Conservation (phyloP, 1,140 invertebrate species). For the Acromyrmex echinatior region DNA sequence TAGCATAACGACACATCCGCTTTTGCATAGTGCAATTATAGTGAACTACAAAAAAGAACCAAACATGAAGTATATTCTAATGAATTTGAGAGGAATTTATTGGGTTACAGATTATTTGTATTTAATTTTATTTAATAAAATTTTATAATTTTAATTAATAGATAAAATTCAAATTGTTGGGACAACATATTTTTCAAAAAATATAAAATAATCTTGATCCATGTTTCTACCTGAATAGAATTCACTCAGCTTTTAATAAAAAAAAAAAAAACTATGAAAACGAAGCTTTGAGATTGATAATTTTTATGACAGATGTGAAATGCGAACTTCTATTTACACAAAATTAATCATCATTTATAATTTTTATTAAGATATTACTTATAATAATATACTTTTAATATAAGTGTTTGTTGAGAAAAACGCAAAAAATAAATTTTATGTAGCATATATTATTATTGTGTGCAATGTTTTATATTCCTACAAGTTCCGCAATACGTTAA, state of each 20-base stretch:
- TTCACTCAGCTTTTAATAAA: not conserved
- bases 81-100: conserved; percentile 22
- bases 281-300: not conserved
- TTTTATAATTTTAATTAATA: not conserved
- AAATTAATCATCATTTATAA: not conserved
- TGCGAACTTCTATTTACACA: not conserved
- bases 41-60: not conserved
- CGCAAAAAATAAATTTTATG: not conserved
- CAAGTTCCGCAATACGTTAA: not conserved
- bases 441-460: not conserved
- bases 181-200: not conserved
- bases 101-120: not conserved
- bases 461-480: not conserved
- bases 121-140: not conserved
- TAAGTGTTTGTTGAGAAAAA: not conserved
- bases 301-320: not conserved
- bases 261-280: not conserved
- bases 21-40: conserved; percentile 46
- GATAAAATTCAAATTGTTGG: too few relatives aligned
- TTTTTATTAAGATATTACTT: conserved; percentile 1
- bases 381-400: not conserved
- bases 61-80: not conserved
- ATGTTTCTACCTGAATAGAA: not conserved
- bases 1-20: conserved; percentile 65
- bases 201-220: not conserved